Conservation (phyloP, 2,797 vertebrate species). For the Molossus alvarezi region DNA sequence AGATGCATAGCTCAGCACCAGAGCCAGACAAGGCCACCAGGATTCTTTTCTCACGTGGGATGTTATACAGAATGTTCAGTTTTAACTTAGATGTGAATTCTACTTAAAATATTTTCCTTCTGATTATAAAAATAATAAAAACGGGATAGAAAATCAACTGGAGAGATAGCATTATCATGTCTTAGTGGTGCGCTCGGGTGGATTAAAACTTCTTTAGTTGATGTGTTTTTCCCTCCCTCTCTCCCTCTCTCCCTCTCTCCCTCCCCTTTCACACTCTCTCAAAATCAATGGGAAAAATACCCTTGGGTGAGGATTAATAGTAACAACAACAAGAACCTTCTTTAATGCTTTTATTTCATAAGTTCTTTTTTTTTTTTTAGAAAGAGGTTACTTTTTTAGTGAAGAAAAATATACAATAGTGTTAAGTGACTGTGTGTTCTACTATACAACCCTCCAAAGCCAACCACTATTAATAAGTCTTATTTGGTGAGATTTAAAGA, state of each 20-base stretch:
- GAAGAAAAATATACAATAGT: not conserved
- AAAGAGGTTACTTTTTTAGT: not conserved
- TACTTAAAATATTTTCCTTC: slow-evolving; percentile 14
- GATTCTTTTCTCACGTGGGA: not conserved
- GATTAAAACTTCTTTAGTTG: not conserved
- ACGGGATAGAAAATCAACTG: not conserved
- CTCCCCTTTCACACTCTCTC: too few species aligned
- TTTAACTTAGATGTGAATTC: slow-evolving; percentile 8
- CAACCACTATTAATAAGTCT: not conserved
- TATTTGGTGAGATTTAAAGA: not conserved
- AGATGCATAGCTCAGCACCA: not conserved
- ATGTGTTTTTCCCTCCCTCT: too few species aligned
- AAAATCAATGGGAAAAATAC: too few species aligned
- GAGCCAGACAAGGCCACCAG: not conserved
- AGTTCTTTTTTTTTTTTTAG: not conserved
- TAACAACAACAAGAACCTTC: not conserved
- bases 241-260: too few species aligned
- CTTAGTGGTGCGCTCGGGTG: not conserved
- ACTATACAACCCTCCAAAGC: not conserved
- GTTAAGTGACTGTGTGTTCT: not conserved
- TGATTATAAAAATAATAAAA: slow-evolving; percentile 28
- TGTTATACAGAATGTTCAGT: not conserved
- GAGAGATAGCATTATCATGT: not conserved
- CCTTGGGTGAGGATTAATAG: too few species aligned
- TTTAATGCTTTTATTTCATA: not conserved